phyloP scores from a whole-genome alignment of 2,797 vertebrate species.

The Poeciliopsis presidionis region DNA sequence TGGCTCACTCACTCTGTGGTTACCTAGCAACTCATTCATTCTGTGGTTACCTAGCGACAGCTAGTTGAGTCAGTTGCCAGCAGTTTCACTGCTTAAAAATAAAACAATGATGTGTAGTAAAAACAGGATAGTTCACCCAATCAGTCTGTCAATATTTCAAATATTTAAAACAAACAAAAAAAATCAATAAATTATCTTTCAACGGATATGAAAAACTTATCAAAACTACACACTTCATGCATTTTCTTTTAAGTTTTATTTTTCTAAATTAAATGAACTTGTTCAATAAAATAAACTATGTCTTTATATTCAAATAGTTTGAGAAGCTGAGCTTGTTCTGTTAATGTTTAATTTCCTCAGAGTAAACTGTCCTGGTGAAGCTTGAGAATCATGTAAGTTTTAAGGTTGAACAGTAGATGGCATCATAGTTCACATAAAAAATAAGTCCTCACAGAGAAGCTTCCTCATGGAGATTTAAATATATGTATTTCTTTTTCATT shows the following conservation, averaged over 20 bases:
- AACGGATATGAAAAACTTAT: background rate
- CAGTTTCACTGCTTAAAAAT: too few relatives aligned
- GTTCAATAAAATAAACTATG: background rate
- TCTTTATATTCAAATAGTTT: background rate
- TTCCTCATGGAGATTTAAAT: background rate
- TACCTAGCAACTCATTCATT: too few relatives aligned
- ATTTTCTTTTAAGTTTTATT: background rate
- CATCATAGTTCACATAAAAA: slow-evolving; percentile 35
- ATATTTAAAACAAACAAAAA: too few relatives aligned
- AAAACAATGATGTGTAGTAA: too few relatives aligned
- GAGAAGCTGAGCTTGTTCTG: background rate
- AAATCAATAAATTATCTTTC: too few relatives aligned
- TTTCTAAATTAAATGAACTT: background rate
- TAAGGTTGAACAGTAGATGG: slow-evolving; percentile 54
- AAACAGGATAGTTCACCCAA: too few relatives aligned
- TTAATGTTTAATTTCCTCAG: background rate
- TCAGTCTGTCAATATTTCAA: too few relatives aligned
- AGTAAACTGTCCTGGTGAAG: background rate
- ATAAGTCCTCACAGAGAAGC: background rate
- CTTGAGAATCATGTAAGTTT: background rate
- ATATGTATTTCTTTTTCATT: background rate
- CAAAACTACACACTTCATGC: background rate
- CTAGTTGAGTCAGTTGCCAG: too few relatives aligned
- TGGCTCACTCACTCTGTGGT: too few relatives aligned
- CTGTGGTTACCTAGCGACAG: too few relatives aligned